Conservation (phyloP, 2,113 vertebrate species). For the Ciconia boyciana region DNA sequence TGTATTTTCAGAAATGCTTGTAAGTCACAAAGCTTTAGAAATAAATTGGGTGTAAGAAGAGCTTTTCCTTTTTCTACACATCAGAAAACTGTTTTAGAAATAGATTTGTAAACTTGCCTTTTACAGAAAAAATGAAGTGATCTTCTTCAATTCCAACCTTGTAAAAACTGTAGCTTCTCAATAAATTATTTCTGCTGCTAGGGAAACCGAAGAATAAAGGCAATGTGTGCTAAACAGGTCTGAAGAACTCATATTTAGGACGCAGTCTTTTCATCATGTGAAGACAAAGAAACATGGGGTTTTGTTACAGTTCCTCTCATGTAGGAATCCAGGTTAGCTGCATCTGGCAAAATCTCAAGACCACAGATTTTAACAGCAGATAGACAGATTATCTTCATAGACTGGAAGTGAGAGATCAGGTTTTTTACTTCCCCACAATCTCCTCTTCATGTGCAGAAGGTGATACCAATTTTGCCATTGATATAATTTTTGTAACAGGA, state of each 20-base stretch:
- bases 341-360: neutral
- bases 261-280: neutral
- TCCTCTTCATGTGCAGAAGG: neutral
- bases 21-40: slow-evolving; percentile 23
- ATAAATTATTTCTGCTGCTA: neutral
- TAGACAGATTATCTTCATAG: neutral
- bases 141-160: neutral
- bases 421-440: neutral
- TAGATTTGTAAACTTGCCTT: neutral
- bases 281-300: neutral
- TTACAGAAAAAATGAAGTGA: neutral
- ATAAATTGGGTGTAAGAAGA: neutral
- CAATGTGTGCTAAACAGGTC: neutral
- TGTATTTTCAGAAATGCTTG: slow-evolving; percentile 8
- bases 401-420: neutral
- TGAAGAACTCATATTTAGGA: neutral
- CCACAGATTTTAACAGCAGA: neutral
- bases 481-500: neutral
- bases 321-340: neutral
- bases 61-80: neutral
- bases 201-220: neutral
- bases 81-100: neutral
- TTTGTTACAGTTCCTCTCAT: neutral
- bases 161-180: neutral
- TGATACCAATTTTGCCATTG: neutral